Evolutionary conservation across 2,888 invertebrate genomes (phyloP), one percentile per base, ranked within the genome.

Genomic region (Pterostichus niger): DNA sequence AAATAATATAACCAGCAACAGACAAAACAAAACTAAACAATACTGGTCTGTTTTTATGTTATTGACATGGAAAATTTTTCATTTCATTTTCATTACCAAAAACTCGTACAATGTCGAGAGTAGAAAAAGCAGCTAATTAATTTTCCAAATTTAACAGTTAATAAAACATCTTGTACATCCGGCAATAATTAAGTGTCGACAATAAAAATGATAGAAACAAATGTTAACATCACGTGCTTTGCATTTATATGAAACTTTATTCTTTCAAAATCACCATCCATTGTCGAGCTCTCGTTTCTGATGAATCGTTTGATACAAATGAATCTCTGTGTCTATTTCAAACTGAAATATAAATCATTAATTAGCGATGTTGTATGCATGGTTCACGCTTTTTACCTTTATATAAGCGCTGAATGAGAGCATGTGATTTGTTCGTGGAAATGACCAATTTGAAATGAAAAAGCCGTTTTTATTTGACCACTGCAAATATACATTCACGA

Each of bases 331-430:
- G 15, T 75, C 75, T 46, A 75, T 75, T 75, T 75, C n/a, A 79
- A 17, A 61, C 59, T 15, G 61, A 79, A 61, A 79, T 79, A 40
- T 61, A 79, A 56, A 79, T 79, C 61, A 61, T 79, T 79, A 79
- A 79, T 79, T 79, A 79, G 31, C 61, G 59, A 79, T 46, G 61
- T 49, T 79, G 61, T 59, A 31, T 75, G 33, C 52, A 75, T 15
- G 61, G 46, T 79, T 79, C 61, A 61, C 44, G 59, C 78, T 61
- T 61, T 59, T 79, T 79, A 61, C 59, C 59, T 78, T 78, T 24
- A 78, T 49, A 17, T 78, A 46, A 59, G 40, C 44, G 44, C 6
- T 13, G 75, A 75, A 79, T 61, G 61, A 11, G 33, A 13, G 64
- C n/a, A 17, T 13, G 64, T 64, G 64, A 64, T 64, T 64, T 64